A percentile compares a stretch with the other conserved stretches of the same genome.
Conservation (phyloP, 35 echinoderm and acorn worm species). For the Lytechinus pictus region DNA sequence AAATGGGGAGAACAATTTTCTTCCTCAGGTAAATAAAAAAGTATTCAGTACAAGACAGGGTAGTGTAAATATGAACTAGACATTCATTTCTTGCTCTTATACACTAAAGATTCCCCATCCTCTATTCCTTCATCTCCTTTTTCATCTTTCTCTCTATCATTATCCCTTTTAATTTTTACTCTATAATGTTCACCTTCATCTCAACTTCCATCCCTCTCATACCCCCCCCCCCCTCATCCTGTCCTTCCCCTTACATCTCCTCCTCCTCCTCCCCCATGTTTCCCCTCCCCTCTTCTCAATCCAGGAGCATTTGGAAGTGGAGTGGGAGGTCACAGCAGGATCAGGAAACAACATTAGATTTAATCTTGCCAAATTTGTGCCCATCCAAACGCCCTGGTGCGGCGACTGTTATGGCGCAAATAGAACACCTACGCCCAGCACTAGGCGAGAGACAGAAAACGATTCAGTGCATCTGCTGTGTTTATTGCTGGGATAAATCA, state of each 20-base stretch:
- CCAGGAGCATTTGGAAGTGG: not conserved
- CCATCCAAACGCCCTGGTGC: not conserved
- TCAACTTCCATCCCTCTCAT: not conserved
- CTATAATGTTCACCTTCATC: not conserved
- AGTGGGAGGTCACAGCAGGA: conserved; percentile 23
- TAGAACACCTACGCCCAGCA: not conserved
- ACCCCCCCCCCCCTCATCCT: not conserved
- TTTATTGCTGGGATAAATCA: not conserved
- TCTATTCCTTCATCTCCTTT: not conserved
- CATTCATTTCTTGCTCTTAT: too few relatives aligned
- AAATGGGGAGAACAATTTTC: too few relatives aligned
- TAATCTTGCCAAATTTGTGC: conserved; percentile 20
- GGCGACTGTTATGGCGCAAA: not conserved
- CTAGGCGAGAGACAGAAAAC: conserved; percentile 8
- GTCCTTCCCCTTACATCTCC: not conserved
- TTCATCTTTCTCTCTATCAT: not conserved
- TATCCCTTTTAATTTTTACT: not conserved
- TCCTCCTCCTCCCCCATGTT: not conserved
- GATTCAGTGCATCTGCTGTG: not conserved
- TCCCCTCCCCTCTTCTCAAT: not conserved
- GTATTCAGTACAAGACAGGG: too few relatives aligned
- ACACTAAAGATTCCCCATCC: not conserved
- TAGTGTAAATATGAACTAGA: too few relatives aligned
- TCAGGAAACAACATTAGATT: conserved; percentile 39
- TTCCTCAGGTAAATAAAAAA: too few relatives aligned